These are phyloP conservation scores for Puma concolor DNA, from an alignment of 2,113 vertebrate genomes.

Conservation along the genomic window DNA sequence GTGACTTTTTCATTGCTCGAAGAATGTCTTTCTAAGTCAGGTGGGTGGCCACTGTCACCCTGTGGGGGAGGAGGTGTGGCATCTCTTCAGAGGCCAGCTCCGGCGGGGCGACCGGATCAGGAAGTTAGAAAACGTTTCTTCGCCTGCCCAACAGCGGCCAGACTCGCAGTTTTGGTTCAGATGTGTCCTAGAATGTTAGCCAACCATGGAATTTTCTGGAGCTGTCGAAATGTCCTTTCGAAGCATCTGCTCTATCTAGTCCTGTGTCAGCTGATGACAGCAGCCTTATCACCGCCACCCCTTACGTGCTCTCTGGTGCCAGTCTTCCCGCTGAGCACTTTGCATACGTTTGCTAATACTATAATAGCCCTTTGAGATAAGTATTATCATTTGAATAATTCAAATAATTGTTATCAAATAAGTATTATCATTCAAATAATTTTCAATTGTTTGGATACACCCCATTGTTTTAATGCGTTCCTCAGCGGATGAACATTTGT, in stretches of 20 bases:
- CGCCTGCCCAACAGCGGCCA: not conserved
- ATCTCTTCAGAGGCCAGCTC: not conserved
- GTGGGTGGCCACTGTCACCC: not conserved
- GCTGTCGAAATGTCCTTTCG: slow-evolving; percentile 50
- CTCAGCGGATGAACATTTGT: not conserved
- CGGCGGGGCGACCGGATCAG: not conserved
- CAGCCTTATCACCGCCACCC: not conserved
- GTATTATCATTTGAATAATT: not conserved
- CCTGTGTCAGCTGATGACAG: not conserved
- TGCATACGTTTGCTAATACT: not conserved
- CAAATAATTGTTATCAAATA: not conserved
- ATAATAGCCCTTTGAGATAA: not conserved
- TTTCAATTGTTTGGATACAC: not conserved
- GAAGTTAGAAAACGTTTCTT: slow-evolving; percentile 36
- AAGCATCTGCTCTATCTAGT: not conserved
- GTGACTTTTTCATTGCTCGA: not conserved
- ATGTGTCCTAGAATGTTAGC: slow-evolving; percentile 60
- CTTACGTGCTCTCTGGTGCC: not conserved
- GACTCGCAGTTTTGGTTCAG: slow-evolving; percentile 8
- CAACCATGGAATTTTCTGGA: slow-evolving; percentile 22
- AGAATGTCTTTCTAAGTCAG: not conserved
- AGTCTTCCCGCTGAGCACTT: not conserved
- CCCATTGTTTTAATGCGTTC: not conserved
- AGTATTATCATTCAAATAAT: not conserved
- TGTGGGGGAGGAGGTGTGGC: not conserved